Evolutionary conservation across 2,797 vertebrate species (phyloP).

Genomic region (Spinus pinus): DNA sequence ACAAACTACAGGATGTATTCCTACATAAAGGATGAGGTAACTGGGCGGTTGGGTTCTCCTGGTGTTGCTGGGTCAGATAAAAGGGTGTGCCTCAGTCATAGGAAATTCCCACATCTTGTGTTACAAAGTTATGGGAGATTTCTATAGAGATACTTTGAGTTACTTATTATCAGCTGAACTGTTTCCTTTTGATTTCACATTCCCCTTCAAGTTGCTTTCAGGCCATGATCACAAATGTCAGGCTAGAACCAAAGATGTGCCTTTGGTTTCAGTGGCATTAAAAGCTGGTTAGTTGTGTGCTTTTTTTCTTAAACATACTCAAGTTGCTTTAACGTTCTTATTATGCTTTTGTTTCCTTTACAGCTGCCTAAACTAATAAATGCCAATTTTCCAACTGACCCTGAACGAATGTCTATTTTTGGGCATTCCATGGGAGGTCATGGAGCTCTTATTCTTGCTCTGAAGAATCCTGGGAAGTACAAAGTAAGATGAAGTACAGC

Average conservation of each 20-base stretch:
- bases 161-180: neutral
- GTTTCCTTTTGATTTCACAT: neutral
- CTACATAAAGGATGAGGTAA: constrained; percentile 91
- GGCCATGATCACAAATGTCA: neutral
- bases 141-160: neutral
- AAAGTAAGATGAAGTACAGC: constrained; percentile 77
- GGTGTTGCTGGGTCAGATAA: neutral
- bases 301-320: neutral
- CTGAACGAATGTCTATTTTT: constrained; percentile 87
- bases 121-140: neutral
- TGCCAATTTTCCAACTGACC: constrained; percentile 87
- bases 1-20: constrained; percentile 96
- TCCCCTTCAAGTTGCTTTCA: neutral
- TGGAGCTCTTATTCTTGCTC: constrained; percentile 88
- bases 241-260: neutral
- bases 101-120: neutral
- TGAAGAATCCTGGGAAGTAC: constrained; percentile 92
- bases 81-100: neutral
- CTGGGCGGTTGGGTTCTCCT: neutral
- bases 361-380: constrained; percentile 91
- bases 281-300: neutral
- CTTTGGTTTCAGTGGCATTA: neutral
- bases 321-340: neutral
- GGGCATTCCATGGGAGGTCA: constrained; percentile 98
- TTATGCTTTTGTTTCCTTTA: constrained; percentile 21